Evolutionary conservation across 1,140 invertebrate species (phyloP).

Genomic region (Diachasma alloeum): DNA sequence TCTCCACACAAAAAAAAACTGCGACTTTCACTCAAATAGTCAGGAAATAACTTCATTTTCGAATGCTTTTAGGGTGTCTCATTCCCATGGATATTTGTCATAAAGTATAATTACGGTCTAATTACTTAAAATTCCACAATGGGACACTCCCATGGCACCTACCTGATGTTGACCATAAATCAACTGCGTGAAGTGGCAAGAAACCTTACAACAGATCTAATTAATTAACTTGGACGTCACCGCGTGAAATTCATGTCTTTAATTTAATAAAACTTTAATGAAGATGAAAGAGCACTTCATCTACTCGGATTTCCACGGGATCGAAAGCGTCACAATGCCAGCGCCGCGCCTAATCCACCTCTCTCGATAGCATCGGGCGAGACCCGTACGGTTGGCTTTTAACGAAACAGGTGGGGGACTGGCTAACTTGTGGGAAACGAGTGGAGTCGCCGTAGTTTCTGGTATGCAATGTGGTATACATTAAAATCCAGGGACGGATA

Average conservation of each 20-base stretch:
- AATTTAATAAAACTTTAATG: not conserved
- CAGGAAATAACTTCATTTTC: not conserved
- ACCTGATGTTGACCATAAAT: not conserved
- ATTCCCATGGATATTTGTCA: too few species aligned
- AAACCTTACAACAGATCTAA: too few species aligned
- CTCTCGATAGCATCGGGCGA: not conserved
- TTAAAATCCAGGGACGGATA: conserved; percentile 9
- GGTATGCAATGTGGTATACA: conserved; percentile 9
- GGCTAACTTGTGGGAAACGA: not conserved
- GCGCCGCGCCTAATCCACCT: conserved; percentile 16
- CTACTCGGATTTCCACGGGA: not conserved
- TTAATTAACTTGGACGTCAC: not conserved
- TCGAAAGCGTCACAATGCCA: conserved; percentile 17
- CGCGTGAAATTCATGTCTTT: not conserved
- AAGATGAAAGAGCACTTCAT: not conserved
- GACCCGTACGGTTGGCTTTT: not conserved
- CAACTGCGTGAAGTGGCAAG: not conserved
- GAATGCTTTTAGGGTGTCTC: not conserved
- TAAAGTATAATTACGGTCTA: not conserved
- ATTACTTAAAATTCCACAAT: not conserved
- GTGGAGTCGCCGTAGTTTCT: not conserved
- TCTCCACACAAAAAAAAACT: not conserved
- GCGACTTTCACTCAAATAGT: not conserved
- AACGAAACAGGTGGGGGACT: conserved; percentile 9
- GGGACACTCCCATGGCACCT: not conserved